Base-by-base conservation (phyloP, 2,797 vertebrate genomes). In the Artibeus lituratus region DNA sequence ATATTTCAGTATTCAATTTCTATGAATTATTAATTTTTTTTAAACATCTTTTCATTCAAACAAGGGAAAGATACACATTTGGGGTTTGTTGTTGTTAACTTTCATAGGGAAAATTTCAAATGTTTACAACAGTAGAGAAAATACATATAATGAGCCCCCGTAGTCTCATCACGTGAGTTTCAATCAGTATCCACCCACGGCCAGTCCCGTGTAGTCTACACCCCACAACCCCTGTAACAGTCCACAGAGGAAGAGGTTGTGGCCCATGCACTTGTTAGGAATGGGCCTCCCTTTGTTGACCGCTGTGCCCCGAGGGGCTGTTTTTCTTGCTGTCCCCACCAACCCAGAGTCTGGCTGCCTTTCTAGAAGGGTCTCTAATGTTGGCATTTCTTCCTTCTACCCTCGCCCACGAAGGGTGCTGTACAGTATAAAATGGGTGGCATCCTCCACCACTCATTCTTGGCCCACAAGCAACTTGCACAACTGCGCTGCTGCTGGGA, bases 101-200 rank as follows among this genome's bases (percentile, higher is more conserved):
- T 93, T 90, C 77, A 92, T n/a, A 78, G 22, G 62, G 69, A 84
- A 87, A 96, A 32, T 59, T 93, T 76, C 32, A 59, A 91, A 57
- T 14, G 2, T 93, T 95, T 81, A 57, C 32, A 67, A 67, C 49
- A 53, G 24, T 84, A 90, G 72, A 84, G 44, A 78, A 89, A 93
- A 91, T 51, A 29, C 10, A 59, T 37, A 44, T 35, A 87, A 89
- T 80, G 26, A 81, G 62, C 26, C 19, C 53, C 51, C 44, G 2
- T 21, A 10, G 29, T 18, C 10, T 42, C 55, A 62, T 94, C 49
- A 89, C 16, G 47, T 59, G n/a, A 39, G 14, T 82, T 88, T 84
- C 53, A 59, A 32, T 83, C 42, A 87, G 57, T 62, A 72, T 29
- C 65, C 72, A 67, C 39, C 90, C 29, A 21, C 47, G 51, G 44